Conservation (phyloP, 2,888 invertebrate species). For the Anoplius nigerrimus region DNA sequence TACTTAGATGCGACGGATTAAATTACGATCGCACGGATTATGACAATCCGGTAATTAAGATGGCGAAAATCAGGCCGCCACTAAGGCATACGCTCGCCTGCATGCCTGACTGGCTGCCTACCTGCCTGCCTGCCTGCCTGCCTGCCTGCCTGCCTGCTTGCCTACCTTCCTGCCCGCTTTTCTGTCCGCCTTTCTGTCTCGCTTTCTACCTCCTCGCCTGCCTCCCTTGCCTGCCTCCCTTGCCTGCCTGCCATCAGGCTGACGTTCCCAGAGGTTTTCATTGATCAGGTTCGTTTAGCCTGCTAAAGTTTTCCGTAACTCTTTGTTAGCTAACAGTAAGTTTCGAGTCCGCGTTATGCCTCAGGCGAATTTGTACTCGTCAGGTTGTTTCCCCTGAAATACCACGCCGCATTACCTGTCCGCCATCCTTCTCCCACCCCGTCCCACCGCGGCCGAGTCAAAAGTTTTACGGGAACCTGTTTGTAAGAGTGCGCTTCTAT, state of each 20-base stretch:
- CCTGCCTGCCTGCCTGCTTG: neutral
- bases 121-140: neutral
- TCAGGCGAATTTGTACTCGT: conserved; percentile 41
- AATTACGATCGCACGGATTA: too few species aligned
- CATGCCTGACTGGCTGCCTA: neutral
- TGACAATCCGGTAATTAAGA: too few species aligned
- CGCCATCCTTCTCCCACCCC: too few species aligned
- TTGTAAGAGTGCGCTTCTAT: conserved; percentile 8
- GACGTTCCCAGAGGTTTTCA: conserved; percentile 17
- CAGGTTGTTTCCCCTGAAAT: conserved; percentile 32
- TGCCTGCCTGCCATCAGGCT: neutral
- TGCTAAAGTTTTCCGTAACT: conserved; percentile 27
- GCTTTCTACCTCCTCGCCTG: neutral
- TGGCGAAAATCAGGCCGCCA: too few species aligned
- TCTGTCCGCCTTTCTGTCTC: neutral
- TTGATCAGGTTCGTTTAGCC: conserved; percentile 19
- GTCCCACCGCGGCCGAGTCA: conserved; percentile 9
- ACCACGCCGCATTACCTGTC: conserved; percentile 10
- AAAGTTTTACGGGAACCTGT: conserved; percentile 39
- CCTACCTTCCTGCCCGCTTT: too few species aligned
- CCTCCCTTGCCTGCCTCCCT: neutral
- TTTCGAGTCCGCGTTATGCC: conserved; percentile 26
- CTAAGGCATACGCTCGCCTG: too few species aligned
- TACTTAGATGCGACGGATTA: too few species aligned
- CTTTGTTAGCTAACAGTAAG: conserved; percentile 40